Evolutionary conservation across 2,797 vertebrate genomes (phyloP), one percentile per base, ranked within the genome.

Genomic region (Heteromormyrus szaboi): DNA sequence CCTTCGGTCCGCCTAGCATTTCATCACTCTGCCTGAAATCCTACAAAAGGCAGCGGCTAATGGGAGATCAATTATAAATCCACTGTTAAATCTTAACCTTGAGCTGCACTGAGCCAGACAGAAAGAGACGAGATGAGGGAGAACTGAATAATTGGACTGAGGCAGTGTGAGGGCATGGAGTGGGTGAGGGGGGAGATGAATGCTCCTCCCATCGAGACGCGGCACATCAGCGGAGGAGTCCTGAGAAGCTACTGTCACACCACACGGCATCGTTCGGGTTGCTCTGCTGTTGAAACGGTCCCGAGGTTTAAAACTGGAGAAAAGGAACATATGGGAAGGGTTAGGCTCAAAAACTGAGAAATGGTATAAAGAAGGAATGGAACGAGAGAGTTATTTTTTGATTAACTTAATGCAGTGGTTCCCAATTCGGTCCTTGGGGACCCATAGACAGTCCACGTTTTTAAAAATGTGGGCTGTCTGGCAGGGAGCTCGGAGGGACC

Each of bases 61-160:
- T 56, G 25, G 51, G 50, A 56, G 51, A 56, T 86, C 85, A 54
- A 54, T 86, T 86, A 56, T 86, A 86, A 86, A 41, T 86, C 85
- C 85, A 86, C 50, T 56, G 53, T 59, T 86, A 86, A 41, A 51
- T 56, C 29, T 86, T 86, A 41, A 86, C 85, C 50, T 86, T 56
- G 25, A 41, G 85, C 84, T 4, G 50, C 84, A 33, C 85, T 33
- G 53, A 86, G 85, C 85, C 51, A 41, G 85, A 33, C 6, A 41
- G 85, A 29, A 56, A 51, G 81, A 22, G 85, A n/a, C 4, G 17
- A 86, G 53, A 86, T 17, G 44, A n/a, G 53, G 51, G 51, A 44
- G 12, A 59, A 41, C 14, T 19, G 29, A 86, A 86, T 86, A 86
- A 86, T 86, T 86, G 53, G 85, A 56, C 85, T 2, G 53, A 33